Evolutionary conservation across 2,888 invertebrate genomes (phyloP), one percentile per base, ranked within the genome.

Genomic region (Caenorhabditis macrosperma): DNA sequence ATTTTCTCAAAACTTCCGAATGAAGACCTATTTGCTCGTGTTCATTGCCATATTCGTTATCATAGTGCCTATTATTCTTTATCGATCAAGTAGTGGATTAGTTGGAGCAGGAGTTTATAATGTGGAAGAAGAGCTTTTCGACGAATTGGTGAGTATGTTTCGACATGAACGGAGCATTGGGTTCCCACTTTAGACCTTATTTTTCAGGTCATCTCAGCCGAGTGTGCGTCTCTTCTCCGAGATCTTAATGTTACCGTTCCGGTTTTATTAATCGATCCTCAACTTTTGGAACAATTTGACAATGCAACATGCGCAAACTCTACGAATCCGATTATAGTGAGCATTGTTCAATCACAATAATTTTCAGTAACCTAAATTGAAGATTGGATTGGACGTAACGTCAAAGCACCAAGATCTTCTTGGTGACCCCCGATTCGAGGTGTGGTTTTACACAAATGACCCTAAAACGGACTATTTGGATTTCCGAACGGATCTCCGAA

Each of bases 301-400:
- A 52, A 52, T 2, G 6, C 30, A 1, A n/a, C 26, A 0, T 71
- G 35, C 44, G 22, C 30, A 7, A 28, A 22, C n/a, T n/a, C 12
- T 15, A 54, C 22, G 5, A 60, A 41, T 33, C 24, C 60, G 9
- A 50, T 71, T 4, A 60, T 44, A 22, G 60, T 61, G 9, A 24
- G 20, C 24, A n/a, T 7, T 28, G 3, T 2, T 26, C 3, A 38
- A 15, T 15, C n/a, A n/a, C 26, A 1, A 9, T 6, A 5, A 22
- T 2, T 24, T 24, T 59, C 41, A 28, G 41, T 61, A 12, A n/a
- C n/a, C 52, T n/a, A 17, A n/a, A n/a, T n/a, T 28, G 33, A n/a
- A 77, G 77, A 52, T 77, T 20, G 77, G 69, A n/a, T 44, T 77
- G 0, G 64, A 77, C 24, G 41, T 52, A 1, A 52, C 30, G 9